Evolutionary conservation across 2,113 vertebrate species (phyloP), one percentile per base, ranked within the genome.

Genomic region (Leucopsar rothschildi): DNA sequence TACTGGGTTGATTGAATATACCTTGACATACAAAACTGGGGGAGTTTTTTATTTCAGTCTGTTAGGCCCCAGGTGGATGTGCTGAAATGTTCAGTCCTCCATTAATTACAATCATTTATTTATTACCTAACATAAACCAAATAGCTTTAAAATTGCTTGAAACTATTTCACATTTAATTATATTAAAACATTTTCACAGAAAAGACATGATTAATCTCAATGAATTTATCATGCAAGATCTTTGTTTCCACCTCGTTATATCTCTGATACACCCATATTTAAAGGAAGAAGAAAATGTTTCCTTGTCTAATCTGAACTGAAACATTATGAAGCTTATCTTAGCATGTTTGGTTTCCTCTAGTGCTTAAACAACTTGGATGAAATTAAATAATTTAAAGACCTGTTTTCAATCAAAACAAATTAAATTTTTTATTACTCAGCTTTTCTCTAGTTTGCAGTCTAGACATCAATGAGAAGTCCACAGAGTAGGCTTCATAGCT

Each of bases 21-120:
- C 40, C 92, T 95, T 80, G 78, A 94, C 78, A 95, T 94, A 72
- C 13, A 44, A 80, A 97, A 93, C 2, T 66, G 50, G 44, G 35
- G 4, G 65, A 94, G 55, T 23, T 94, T 82, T 94, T 95, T 82
- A 89, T 90, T 96, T 97, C 88, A 91, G 79, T 79, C 82, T 93
- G 50, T 71, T 80, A 68, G 60, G 12, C 60, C 57, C 86, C 57
- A 72, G 53, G 81, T 87, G 63, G 69, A 78, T 87, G 50, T 47
- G 82, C 44, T 88, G 81, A 81, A 92, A 88, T 69, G 61, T 59
- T 73, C 40, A 92, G 29, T 77, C 72, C 29, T 71, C 52, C 16
- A 57, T 85, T 82, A 94, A 75, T 66, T 73, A 77, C 11, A 66
- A 65, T 56, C 2, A 57, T 66, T 86, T 64, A 31, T 70, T 86